Evolutionary conservation across 2,797 vertebrate species (phyloP), one percentile per base, ranked within the genome.

Genomic region (Coccyzus lansbergi): DNA sequence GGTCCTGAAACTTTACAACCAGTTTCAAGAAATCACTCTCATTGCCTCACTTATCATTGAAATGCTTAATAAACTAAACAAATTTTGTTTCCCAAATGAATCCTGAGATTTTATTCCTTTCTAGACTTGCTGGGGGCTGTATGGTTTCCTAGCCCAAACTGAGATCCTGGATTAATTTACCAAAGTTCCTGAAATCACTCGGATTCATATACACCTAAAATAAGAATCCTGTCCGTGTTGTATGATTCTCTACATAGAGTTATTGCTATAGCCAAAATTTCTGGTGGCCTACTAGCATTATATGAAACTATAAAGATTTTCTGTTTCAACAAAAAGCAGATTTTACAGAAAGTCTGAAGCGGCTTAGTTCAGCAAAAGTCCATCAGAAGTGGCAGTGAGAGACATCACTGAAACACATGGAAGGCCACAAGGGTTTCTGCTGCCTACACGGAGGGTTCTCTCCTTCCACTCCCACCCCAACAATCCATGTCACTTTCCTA

Each of bases 251-350:
- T 25, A 3, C 4, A 26, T 6, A 58, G 65, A 42, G n/a, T 68
- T 77, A 15, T 40, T 84, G 10, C 83, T 31, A 42, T 9, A 72
- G 76, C 83, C 85, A 84, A 28, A 63, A 78, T 76, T 95, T 95
- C 90, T 92, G 88, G 83, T 95, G 94, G 77, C 80, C 91, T 91
- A 83, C 94, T 92, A 93, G 86, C 24, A 62, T 90, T 52, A 36
- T 49, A 84, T 86, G 91, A 93, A 92, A 86, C 76, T 55, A 44
- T 88, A 85, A 94, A 96, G 88, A 91, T 92, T 92, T 95, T 94
- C 89, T 88, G 80, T 88, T 90, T 26, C 83, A 92, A 70, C 65
- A 62, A 82, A 86, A 38, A 72, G 91, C 33, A 36, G 70, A 80
- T 65, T 71, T 92, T 9, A 25, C 38, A n/a, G 79, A 92, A 96